A percentile compares a stretch with the other conserved stretches of the same genome.
Conservation (phyloP, 2,888 invertebrate genomes). For the Netelia virgata region DNA sequence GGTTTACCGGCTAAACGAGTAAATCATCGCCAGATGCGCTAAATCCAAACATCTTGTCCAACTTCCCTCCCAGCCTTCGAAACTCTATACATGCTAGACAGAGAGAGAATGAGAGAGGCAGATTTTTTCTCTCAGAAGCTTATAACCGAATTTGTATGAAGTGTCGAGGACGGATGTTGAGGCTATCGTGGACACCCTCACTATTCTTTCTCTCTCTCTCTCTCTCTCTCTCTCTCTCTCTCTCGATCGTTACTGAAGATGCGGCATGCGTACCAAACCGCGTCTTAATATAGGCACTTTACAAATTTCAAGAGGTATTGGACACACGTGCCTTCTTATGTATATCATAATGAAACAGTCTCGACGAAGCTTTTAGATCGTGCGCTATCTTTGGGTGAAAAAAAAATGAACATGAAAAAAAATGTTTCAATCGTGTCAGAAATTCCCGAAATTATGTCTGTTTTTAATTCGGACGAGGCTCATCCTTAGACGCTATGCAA, state of each 20-base stretch:
- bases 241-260: not conserved
- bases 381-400: not conserved
- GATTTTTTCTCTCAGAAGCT: conserved; percentile 26
- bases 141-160: conserved; percentile 60
- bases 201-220: not conserved
- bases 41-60: conserved; percentile 67
- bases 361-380: not conserved
- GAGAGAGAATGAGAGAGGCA: not conserved
- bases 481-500: too few species aligned
- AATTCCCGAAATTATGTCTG: too few species aligned
- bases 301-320: not conserved
- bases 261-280: conserved; percentile 19
- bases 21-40: conserved; percentile 69
- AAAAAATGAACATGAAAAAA: not conserved
- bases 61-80: conserved; percentile 16
- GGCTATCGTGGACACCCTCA: conserved; percentile 14
- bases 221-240: not conserved
- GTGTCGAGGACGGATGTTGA: conserved; percentile 59
- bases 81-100: conserved; percentile 4
- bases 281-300: conserved; percentile 59
- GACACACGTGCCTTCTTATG: not conserved
- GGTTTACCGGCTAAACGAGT: conserved; percentile 41
- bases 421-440: not conserved
- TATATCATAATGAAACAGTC: not conserved
- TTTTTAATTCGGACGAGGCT: too few species aligned